Evolutionary conservation across 1,140 invertebrate genomes (phyloP).

Genomic region (Chrysopa pallens): DNA sequence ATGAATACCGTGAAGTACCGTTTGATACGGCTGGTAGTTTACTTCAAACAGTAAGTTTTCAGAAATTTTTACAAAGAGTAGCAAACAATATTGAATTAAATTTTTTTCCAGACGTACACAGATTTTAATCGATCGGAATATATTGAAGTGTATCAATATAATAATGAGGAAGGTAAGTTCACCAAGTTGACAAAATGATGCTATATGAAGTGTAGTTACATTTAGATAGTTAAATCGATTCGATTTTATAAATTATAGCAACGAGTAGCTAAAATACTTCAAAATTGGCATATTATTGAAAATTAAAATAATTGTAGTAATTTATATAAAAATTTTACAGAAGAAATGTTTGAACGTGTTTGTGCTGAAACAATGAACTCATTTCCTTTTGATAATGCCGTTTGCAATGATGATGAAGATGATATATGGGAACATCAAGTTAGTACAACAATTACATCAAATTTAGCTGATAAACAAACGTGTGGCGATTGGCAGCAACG

Average conservation of each 20-base stretch:
- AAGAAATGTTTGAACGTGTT: neutral
- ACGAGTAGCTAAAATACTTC: too few relatives aligned
- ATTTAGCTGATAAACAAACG: constrained; percentile 24
- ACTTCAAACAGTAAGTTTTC: constrained; percentile 11
- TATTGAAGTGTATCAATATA: constrained; percentile 7
- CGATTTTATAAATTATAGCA: too few relatives aligned
- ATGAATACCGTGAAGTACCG: constrained; percentile 13
- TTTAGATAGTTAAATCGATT: too few relatives aligned
- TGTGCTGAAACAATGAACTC: constrained; percentile 29
- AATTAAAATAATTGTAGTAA: too few relatives aligned
- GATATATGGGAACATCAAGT: constrained; percentile 28
- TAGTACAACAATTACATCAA: constrained; percentile 21
- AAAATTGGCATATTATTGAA: too few relatives aligned
- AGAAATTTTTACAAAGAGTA: constrained; percentile 2
- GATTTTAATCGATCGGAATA: constrained; percentile 13
- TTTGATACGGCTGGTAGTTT: constrained; percentile 8
- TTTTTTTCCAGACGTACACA: constrained; percentile 29
- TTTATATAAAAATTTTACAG: too few relatives aligned
- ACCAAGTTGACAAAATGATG: too few relatives aligned
- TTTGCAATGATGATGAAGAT: constrained; percentile 33
- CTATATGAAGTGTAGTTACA: too few relatives aligned
- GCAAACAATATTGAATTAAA: constrained; percentile 1
- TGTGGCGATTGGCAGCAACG: constrained; percentile 14
- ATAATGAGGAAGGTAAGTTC: too few relatives aligned
- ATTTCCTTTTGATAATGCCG: constrained; percentile 25